A percentile compares a stretch with the other conserved stretches of the same genome.
Evolutionary conservation across 1,140 invertebrate genomes (phyloP).

Genomic region (Eubasilissa regina): DNA sequence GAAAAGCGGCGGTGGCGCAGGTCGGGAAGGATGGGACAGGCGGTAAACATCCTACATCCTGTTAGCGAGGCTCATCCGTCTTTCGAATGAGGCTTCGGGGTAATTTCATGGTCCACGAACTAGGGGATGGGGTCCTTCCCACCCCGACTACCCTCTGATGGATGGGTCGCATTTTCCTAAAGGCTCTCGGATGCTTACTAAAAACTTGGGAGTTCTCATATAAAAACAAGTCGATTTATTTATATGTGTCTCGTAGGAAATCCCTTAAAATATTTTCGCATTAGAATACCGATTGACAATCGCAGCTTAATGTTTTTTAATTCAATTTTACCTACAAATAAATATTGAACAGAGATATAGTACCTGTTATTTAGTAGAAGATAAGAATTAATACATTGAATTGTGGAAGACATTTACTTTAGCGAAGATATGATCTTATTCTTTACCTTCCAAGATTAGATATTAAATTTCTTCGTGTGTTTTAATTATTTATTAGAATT

Average conservation of each 20-base stretch:
- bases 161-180: constrained; percentile 59
- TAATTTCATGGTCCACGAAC: constrained; percentile 60
- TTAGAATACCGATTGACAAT: neutral
- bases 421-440: too few relatives aligned
- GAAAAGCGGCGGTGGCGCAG: constrained; percentile 17
- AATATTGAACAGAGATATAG: too few relatives aligned
- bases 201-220: constrained; percentile 55
- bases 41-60: constrained; percentile 56
- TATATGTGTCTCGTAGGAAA: constrained; percentile 29
- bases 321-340: too few relatives aligned
- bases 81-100: constrained; percentile 61
- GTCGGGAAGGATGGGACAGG: constrained; percentile 34
- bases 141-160: constrained; percentile 48
- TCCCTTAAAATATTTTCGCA: constrained; percentile 23
- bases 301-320: too few relatives aligned
- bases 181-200: constrained; percentile 55
- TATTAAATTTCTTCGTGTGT: too few relatives aligned
- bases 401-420: too few relatives aligned
- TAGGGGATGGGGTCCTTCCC: constrained; percentile 22
- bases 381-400: too few relatives aligned
- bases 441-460: too few relatives aligned
- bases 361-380: too few relatives aligned
- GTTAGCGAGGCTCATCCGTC: constrained; percentile 60
- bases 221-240: constrained; percentile 31
- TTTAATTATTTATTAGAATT: too few relatives aligned